Conservation (phyloP, 1,140 invertebrate species). For the Microplitis demolitor region DNA sequence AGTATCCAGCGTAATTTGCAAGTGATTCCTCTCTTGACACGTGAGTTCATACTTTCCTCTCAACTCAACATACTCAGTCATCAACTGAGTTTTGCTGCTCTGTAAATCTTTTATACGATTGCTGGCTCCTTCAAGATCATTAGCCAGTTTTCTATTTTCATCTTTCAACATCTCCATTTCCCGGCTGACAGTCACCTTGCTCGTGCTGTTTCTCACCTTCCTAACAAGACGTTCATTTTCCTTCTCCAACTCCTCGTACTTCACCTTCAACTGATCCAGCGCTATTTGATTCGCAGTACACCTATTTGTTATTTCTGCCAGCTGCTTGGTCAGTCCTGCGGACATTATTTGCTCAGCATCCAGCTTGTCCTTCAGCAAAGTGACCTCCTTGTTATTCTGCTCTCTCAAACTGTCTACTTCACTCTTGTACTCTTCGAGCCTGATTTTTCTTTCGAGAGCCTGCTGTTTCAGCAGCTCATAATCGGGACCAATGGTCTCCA, state of each 20-base stretch:
- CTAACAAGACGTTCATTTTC: conserved; percentile 38
- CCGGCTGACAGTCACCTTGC: conserved; percentile 35
- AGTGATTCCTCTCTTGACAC: conserved; percentile 37
- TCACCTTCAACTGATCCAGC: conserved; percentile 33
- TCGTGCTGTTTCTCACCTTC: conserved; percentile 47
- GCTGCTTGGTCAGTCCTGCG: conserved; percentile 38
- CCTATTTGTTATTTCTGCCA: conserved; percentile 41
- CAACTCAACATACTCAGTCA: conserved; percentile 37
- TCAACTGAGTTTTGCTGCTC: conserved; percentile 39
- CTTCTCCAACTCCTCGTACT: conserved; percentile 23
- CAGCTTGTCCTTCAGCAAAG: conserved; percentile 38
- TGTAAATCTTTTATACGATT: conserved; percentile 50
- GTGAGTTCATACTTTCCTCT: conserved; percentile 31
- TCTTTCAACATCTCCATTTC: conserved; percentile 45
- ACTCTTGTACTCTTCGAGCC: conserved; percentile 42
- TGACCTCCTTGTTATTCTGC: conserved; percentile 30
- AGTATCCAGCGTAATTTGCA: conserved; percentile 26
- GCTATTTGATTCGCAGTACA: conserved; percentile 32
- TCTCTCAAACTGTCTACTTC: conserved; percentile 41
- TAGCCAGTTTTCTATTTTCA: conserved; percentile 43
- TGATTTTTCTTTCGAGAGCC: conserved; percentile 32
- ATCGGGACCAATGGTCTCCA: conserved; percentile 46
- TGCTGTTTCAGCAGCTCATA: conserved; percentile 46
- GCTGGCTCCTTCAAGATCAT: conserved; percentile 50
- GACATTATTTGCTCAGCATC: conserved; percentile 37